Base-by-base conservation (phyloP, 2,888 invertebrate species). In the Amphipoea oculea region DNA sequence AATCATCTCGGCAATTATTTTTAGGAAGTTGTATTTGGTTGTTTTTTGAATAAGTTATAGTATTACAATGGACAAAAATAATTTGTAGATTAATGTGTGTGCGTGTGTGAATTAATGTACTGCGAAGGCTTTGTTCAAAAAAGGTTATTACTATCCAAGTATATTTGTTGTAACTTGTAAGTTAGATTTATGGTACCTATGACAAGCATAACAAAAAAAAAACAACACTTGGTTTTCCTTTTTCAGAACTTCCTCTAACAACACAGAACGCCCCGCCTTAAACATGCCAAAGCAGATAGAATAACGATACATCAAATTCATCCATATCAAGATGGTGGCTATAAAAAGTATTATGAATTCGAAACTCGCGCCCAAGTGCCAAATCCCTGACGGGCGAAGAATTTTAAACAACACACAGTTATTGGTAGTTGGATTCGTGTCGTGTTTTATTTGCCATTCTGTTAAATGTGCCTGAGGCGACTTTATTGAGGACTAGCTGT, bases 261-360 rank as follows among this genome's bases (percentile, higher is more conserved):
- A 57, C 20, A 29, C n/a, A 36, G 12, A 81, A 69, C 36, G 11
- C 29, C 29, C n/a, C 20, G 29, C 29, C 42, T 57, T 17, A 75
- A 62, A 42, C 17, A 75, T 17, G 67, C n/a, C 29, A 73, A 82
- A 66, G 40, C 69, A 73, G 57, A 79, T 71, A 79, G 72, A 70
- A 84, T 45, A 82, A 86, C 89, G 84, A 91, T 92, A 90, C 89
- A 91, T 92, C 90, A 92, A 92, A 91, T 87, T 84, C 87, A 84
- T 89, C 82, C 86, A 91, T 93, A 92, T 91, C 91, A 93, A 93
- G 92, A 91, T 90, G 91, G 90, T 90, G 81, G 89, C 89, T 89
- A 91, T 93, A 94, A 94, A 93, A 95, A 93, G 92, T 89, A 93
- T 95, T 94, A 95, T 92, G 92, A 92, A 96, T 96, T 96, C 96